Percentiles rank a stretch among this genome's conserved stretches.
Evolutionary conservation across 2,888 invertebrate species (phyloP).

Genomic region (Cremastobaeus sp.): DNA sequence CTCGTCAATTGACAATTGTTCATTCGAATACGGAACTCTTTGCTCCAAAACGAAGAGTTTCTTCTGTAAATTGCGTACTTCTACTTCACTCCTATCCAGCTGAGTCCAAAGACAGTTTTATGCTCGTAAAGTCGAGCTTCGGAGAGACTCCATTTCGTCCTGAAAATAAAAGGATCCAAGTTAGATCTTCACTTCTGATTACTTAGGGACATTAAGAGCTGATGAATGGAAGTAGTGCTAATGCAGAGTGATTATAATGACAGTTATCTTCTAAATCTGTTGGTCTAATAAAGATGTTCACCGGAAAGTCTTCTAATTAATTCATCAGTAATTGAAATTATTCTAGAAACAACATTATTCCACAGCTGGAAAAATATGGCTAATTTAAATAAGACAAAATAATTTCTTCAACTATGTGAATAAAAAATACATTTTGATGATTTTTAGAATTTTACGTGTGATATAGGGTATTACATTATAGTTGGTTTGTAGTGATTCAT

Average conservation of each 20-base stretch:
- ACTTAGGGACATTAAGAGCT: background rate
- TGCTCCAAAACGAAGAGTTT: constrained; percentile 80
- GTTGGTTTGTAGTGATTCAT: too few species aligned
- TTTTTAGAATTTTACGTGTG: too few species aligned
- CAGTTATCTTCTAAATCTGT: too few species aligned
- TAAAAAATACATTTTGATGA: too few species aligned
- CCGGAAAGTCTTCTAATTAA: too few species aligned
- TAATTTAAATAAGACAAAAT: too few species aligned
- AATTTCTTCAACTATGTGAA: too few species aligned
- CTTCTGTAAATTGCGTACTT: constrained; percentile 85
- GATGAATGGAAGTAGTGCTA: background rate
- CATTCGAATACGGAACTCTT: constrained; percentile 77
- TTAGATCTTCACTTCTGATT: background rate
- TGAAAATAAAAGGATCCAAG: constrained; percentile 74
- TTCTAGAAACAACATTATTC: too few species aligned
- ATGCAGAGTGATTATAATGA: background rate
- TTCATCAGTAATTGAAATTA: too few species aligned
- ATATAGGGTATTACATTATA: too few species aligned
- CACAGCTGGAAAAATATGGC: too few species aligned
- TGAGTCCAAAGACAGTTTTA: constrained; percentile 84
- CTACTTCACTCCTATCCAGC: constrained; percentile 86
- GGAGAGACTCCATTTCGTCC: constrained; percentile 88
- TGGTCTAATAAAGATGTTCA: too few species aligned
- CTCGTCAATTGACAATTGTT: constrained; percentile 79
- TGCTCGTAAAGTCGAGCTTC: constrained; percentile 87